phyloP scores from a whole-genome alignment of 2,797 vertebrate genomes.

The Nothura maculosa region DNA sequence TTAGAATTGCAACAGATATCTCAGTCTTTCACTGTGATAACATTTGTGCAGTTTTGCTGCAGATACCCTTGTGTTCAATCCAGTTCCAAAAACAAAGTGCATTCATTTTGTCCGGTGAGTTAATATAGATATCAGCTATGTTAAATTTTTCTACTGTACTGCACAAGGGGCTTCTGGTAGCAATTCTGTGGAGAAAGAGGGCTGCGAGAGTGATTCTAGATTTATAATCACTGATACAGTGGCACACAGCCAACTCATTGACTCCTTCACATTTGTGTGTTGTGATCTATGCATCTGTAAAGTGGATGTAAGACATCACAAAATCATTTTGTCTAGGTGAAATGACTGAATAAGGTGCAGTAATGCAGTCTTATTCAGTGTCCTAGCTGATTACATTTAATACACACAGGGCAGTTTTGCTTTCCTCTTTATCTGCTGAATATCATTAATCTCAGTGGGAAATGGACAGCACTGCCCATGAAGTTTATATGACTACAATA shows the following conservation, averaged over 20 bases:
- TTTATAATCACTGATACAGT: too few species aligned
- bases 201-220: neutral
- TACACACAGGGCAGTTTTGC: neutral
- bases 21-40: neutral
- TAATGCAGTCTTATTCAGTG: fast-evolving
- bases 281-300: neutral
- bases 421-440: neutral
- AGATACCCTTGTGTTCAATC: neutral
- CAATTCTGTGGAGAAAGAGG: neutral
- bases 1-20: neutral
- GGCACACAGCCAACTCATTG: neutral
- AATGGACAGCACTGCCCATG: neutral
- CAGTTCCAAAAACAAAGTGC: neutral
- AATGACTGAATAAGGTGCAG: neutral
- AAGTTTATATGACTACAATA: neutral
- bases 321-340: neutral
- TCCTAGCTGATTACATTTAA: neutral
- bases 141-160: neutral
- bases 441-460: neutral
- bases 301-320: neutral
- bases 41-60: neutral
- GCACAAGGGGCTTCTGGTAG: neutral
- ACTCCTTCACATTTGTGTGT: neutral
- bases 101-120: neutral
- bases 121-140: neutral